Conservation (phyloP, 2,888 invertebrate species). For the Caenorhabditis afra region DNA sequence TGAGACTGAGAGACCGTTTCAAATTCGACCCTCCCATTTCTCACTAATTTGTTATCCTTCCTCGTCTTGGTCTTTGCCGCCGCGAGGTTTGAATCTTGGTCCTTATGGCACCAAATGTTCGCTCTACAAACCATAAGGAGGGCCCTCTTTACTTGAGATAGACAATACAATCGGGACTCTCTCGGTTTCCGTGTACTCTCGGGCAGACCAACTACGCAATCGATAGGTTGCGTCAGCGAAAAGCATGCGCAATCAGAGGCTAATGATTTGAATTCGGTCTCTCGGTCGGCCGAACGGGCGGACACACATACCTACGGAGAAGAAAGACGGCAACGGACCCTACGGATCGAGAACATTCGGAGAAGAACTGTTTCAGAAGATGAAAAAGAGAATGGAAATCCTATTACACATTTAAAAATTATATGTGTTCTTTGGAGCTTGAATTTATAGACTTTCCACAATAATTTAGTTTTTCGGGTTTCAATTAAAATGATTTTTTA, state of each 20-base stretch:
- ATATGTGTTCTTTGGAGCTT: too few relatives aligned
- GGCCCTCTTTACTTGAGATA: slow-evolving; percentile 32
- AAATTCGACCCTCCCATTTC: not conserved
- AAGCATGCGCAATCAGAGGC: slow-evolving; percentile 42
- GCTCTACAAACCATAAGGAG: slow-evolving; percentile 18
- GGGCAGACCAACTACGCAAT: slow-evolving; percentile 24
- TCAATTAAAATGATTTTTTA: too few relatives aligned
- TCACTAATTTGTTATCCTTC: not conserved
- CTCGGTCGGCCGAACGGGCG: not conserved
- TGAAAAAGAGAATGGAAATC: too few relatives aligned
- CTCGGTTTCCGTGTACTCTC: not conserved
- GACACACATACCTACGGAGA: not conserved
- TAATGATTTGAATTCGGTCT: slow-evolving; percentile 48
- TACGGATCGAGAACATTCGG: too few relatives aligned
- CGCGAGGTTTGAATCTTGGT: too few relatives aligned
- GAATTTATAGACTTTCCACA: too few relatives aligned
- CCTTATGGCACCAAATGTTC: slow-evolving; percentile 50
- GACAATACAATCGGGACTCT: slow-evolving; percentile 44
- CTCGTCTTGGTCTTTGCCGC: too few relatives aligned
- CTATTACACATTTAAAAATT: too few relatives aligned
- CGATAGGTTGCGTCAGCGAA: slow-evolving; percentile 45
- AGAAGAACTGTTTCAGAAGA: too few relatives aligned
- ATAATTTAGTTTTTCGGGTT: too few relatives aligned
- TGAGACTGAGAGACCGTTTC: slow-evolving; percentile 26
- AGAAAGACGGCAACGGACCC: not conserved